Evolutionary conservation across 92 coral and sea anemone species (phyloP).

Genomic region (Parazoanthus swiftii): DNA sequence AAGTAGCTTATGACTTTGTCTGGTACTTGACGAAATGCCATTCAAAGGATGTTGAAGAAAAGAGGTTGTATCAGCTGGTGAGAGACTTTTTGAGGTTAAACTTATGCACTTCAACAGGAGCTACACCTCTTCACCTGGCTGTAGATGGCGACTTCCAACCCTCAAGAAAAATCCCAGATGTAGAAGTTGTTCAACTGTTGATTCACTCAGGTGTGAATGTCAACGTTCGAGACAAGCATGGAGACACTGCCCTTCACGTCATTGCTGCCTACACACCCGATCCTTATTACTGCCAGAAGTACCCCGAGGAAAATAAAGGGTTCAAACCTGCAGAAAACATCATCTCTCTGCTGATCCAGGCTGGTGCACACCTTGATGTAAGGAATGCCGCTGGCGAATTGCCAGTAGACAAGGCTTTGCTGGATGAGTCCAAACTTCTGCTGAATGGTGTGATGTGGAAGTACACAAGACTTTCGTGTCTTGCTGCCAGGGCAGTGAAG

Average conservation of each 20-base stretch:
- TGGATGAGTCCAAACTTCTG: slow-evolving; percentile 43
- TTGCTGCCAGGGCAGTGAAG: slow-evolving; percentile 32
- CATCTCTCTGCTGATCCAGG: slow-evolving; percentile 38
- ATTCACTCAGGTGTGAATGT: slow-evolving; percentile 50
- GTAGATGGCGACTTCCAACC: slow-evolving; percentile 39
- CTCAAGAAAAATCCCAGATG: slow-evolving; percentile 50
- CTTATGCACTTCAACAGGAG: slow-evolving; percentile 42
- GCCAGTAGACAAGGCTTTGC: slow-evolving; percentile 58
- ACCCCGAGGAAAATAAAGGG: slow-evolving; percentile 46
- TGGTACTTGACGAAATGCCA: slow-evolving; percentile 45
- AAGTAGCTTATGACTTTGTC: slow-evolving; percentile 50
- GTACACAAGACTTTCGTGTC: slow-evolving; percentile 26
- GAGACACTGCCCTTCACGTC: slow-evolving; percentile 54
- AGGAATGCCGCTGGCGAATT: slow-evolving; percentile 46
- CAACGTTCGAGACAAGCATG: slow-evolving; percentile 37
- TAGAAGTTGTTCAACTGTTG: slow-evolving; percentile 41
- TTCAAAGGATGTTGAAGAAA: slow-evolving; percentile 34
- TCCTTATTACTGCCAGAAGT: slow-evolving; percentile 40
- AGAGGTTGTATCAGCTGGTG: slow-evolving; percentile 33
- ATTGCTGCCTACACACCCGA: slow-evolving; percentile 46
- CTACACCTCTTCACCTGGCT: slow-evolving; percentile 52
- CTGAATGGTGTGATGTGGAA: slow-evolving; percentile 21
- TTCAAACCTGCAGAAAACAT: slow-evolving; percentile 28
- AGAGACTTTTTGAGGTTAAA: slow-evolving; percentile 38
- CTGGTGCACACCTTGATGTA: slow-evolving; percentile 47